Evolutionary conservation across 2,888 invertebrate species (phyloP), one percentile per base, ranked within the genome.

Genomic region (Dioctria rufipes): DNA sequence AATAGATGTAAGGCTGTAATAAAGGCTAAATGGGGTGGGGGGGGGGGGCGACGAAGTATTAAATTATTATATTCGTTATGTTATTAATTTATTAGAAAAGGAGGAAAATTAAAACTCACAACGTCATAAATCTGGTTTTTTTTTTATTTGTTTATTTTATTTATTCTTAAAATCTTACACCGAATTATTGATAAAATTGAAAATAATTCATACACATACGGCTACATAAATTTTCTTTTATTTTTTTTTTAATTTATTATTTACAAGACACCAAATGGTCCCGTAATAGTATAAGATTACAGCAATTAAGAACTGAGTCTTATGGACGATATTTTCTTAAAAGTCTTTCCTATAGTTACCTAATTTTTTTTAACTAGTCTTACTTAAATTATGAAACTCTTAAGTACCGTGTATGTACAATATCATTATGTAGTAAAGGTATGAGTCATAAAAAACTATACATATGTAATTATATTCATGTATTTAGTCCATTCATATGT

Each of bases 211-310:
- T 71, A 71, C 71, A 71, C 39, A 51, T 71, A n/a, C 5, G n/a
- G 11, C 25, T 71, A 65, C 8, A 13, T 42, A 58, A 42, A 13
- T 58, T 73, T 8, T n/a, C 42, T 37, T 54, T 51, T 54, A 51
- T 73, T 54, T 40, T 67, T 67, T 11, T 67, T 46, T 46, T 67
- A 25, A 13, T 67, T 13, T 67, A 37, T 42, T 67, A 73, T 43
- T 73, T 77, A 84, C 84, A 84, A 84, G 84, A 84, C 84, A 84
- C 84, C 83, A 81, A 82, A 82, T 84, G 84, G 84, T 84, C 84
- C 84, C 84, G 84, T 83, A 83, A 77, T 77, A 77, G 77, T 49
- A 63, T 63, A 77, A 77, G 77, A 49, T 49, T 63, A 49, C 77
- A 61, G 61, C n/a, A 61, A 46, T 77, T n/a, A n/a, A 77, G 46